Base-by-base conservation (phyloP, 2,888 invertebrate genomes). In the Mythimna lalbum region DNA sequence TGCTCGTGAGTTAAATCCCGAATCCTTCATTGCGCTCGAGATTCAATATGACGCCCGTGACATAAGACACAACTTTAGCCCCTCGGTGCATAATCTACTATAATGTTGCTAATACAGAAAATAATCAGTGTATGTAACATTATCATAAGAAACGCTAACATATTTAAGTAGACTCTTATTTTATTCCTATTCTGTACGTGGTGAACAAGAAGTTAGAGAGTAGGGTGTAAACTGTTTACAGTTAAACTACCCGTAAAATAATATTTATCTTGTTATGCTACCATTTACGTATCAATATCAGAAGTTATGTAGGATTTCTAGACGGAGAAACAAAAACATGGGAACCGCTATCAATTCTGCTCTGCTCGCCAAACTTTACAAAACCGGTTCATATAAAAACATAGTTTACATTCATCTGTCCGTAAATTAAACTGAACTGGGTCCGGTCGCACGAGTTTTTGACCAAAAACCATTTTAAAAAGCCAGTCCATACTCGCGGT, bases 241-340 rank as follows among this genome's bases (percentile, higher is more conserved):
- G 36, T 39, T 21, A 31, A 14, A 70, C 1, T 21, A 21, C 2
- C 7, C 19, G 14, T 7, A 36, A 55, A 1, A 14, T 19, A 55
- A 19, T 49, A 55, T 17, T 56, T 12, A 56, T 43, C 1, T 14
- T 61, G 50, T 56, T 73, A 21, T 27, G 36, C 6, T 64, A 27
- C 14, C 47, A 12, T 49, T 43, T 21, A 12, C 27, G 52, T 59
- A 59, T 62, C 53, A 74, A 74, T 74, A 59, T 12, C 27, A n/a
- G 4, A 27, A 43, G 21, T 36, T 49, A 61, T 53, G 39, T 39
- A 33, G 47, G 10, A 7, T 57, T 59, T 33, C 33, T 21, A 36
- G 43, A 63, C 63, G 65, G 33, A 65, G 31, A 33, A 80, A 62
- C 80, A 80, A 80, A 74, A 76, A 80, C 76, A 65, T 61, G 56